These are phyloP conservation scores for Triplophysa siluroides DNA, from an alignment of 2,113 vertebrate species.

Conservation along the genomic window DNA sequence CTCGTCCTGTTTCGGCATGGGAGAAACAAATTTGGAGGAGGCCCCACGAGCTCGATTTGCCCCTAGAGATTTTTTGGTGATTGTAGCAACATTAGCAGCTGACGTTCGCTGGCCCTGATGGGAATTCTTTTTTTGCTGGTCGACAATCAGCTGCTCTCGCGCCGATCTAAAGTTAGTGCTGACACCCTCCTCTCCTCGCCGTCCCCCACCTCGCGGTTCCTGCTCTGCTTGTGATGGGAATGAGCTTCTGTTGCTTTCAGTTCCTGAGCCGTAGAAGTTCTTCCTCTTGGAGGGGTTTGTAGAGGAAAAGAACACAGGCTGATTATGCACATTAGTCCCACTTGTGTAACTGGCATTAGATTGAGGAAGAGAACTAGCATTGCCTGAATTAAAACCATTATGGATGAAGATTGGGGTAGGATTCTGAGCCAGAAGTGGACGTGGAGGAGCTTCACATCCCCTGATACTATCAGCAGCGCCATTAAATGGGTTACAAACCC, in stretches of 20 bases:
- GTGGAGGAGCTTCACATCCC: slow-evolving; percentile 39
- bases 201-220: slow-evolving; percentile 52
- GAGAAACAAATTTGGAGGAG: slow-evolving; percentile 89
- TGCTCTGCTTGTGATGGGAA: slow-evolving; percentile 49
- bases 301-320: slow-evolving; percentile 61
- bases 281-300: slow-evolving; percentile 71
- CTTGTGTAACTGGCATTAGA: slow-evolving; percentile 37
- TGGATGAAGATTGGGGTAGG: slow-evolving; percentile 51
- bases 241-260: slow-evolving; percentile 55
- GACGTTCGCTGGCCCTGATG: slow-evolving; percentile 68
- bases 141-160: slow-evolving; percentile 83
- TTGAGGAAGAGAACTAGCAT: slow-evolving; percentile 16
- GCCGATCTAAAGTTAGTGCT: slow-evolving; percentile 83
- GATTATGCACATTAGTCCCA: slow-evolving; percentile 47
- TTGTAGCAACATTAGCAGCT: slow-evolving; percentile 55
- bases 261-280: slow-evolving; percentile 61
- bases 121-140: slow-evolving; percentile 85
- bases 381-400: slow-evolving; percentile 43
- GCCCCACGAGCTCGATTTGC: slow-evolving; percentile 85
- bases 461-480: slow-evolving; percentile 40
- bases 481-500: slow-evolving; percentile 18
- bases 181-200: slow-evolving; percentile 63
- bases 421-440: slow-evolving; percentile 7
- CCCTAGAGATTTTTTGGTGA: slow-evolving; percentile 87
- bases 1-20: slow-evolving; percentile 81